Percentiles rank a stretch among this genome's conserved stretches.
These are phyloP conservation scores for Neogobius melanostomus DNA, from an alignment of 2,113 vertebrate genomes.

Conservation along the genomic window DNA sequence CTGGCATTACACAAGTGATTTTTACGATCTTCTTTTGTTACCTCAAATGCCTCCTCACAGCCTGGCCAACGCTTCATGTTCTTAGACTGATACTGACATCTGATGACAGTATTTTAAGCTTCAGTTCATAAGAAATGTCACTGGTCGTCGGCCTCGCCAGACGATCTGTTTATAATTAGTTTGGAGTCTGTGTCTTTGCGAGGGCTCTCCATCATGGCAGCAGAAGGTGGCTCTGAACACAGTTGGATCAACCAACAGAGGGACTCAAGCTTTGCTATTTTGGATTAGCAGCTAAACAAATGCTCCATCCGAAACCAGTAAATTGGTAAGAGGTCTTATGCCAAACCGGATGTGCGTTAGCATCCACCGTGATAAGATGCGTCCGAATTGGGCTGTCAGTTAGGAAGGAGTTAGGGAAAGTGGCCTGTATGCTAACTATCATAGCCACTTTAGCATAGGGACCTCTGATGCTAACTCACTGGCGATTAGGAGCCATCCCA, in stretches of 20 bases:
- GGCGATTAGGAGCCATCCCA: no score
- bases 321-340: no score
- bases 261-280: neutral
- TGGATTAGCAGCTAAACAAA: neutral
- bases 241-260: neutral
- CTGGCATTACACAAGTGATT: conserved; percentile 26
- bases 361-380: no score
- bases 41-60: conserved; percentile 33
- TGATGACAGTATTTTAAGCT: neutral
- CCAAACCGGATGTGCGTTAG: no score
- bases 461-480: no score
- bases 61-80: neutral
- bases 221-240: neutral
- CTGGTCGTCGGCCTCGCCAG: neutral
- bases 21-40: conserved; percentile 28
- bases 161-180: conserved; percentile 1
- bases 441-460: no score
- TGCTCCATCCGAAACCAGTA: no score
- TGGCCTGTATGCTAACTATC: no score
- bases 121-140: conserved; percentile 1
- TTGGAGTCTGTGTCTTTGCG: neutral
- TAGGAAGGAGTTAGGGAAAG: no score
- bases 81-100: neutral
- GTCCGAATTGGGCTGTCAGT: no score
- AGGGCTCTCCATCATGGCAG: neutral